These are phyloP conservation scores for Tursiops truncatus DNA, from an alignment of 2,113 vertebrate genomes.

Conservation along the genomic window DNA sequence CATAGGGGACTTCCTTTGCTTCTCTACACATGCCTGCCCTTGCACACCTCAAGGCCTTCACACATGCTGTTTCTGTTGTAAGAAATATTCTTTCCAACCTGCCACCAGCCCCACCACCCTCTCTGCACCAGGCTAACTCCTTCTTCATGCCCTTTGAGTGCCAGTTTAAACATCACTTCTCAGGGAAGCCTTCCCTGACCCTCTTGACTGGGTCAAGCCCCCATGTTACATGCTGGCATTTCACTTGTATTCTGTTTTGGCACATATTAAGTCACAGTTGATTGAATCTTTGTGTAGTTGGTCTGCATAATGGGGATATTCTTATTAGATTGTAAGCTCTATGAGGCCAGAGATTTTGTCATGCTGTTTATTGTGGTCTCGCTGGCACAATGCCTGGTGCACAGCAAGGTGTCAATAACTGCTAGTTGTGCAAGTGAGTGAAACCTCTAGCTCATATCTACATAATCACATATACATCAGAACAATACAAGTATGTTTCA, in stretches of 20 bases:
- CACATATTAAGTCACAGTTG: background rate
- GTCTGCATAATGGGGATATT: background rate
- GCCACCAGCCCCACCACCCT: accelerated
- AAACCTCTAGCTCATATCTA: background rate
- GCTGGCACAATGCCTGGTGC: background rate
- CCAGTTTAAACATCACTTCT: background rate
- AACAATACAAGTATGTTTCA: background rate
- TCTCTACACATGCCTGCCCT: background rate
- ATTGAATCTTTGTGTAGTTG: background rate
- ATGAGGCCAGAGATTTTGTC: background rate
- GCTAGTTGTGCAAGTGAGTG: background rate
- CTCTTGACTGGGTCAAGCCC: background rate
- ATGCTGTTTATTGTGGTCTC: background rate
- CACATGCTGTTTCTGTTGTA: background rate
- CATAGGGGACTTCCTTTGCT: background rate
- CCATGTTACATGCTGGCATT: background rate
- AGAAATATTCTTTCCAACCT: background rate
- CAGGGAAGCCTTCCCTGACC: accelerated
- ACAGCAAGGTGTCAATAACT: background rate
- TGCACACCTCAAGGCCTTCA: background rate
- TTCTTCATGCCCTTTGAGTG: background rate
- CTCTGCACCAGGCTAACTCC: no score
- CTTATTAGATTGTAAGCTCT: background rate
- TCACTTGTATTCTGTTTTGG: background rate
- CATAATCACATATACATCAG: background rate